Evolutionary conservation across 2,797 vertebrate species (phyloP).

Genomic region (Diceros bicornis): DNA sequence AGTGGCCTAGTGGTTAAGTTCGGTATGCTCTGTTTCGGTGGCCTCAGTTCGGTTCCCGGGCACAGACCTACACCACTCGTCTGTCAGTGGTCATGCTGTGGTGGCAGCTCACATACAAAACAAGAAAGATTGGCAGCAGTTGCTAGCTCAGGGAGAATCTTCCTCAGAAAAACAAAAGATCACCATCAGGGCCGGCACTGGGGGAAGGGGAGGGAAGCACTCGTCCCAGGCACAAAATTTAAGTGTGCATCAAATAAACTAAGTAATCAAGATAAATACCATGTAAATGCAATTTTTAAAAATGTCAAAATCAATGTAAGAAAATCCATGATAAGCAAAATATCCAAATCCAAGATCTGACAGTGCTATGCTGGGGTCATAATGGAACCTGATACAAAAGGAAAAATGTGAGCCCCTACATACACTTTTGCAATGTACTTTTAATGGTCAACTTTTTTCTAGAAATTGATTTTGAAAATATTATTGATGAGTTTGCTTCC

Average conservation of each 20-base stretch:
- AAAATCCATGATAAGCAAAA: background rate
- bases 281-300: background rate
- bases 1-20: too few species aligned
- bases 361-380: background rate
- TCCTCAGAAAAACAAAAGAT: background rate
- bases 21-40: too few species aligned
- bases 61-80: too few species aligned
- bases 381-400: background rate
- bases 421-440: background rate
- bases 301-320: background rate
- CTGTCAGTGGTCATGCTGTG: too few species aligned
- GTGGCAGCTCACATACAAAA: too few species aligned
- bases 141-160: too few species aligned
- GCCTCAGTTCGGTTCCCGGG: too few species aligned
- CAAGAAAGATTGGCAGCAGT: too few species aligned
- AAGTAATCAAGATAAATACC: background rate
- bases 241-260: background rate
- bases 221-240: background rate
- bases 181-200: background rate
- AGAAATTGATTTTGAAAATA: slow-evolving; percentile 8
- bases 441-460: background rate
- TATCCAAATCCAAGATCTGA: too few species aligned
- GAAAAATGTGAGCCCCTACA: background rate
- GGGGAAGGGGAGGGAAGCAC: background rate
- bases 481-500: background rate